Conservation (phyloP, 2,797 vertebrate species). For the Myiotriccus ornatus region DNA sequence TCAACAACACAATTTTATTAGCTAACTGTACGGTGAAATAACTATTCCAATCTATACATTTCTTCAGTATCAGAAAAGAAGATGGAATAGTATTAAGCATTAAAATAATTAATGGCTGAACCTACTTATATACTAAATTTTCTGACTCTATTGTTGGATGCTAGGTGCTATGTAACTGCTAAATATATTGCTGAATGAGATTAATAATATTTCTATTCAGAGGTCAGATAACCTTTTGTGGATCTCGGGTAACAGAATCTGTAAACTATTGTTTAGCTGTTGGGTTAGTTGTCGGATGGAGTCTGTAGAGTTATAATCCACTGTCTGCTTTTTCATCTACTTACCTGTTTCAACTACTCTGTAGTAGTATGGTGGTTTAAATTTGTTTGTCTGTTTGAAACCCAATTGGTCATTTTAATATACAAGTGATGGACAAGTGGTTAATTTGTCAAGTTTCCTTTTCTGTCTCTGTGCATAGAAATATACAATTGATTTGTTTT, state of each 20-base stretch:
- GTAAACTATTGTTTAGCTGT: constrained; percentile 53
- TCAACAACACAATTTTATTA: not conserved
- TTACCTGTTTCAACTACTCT: constrained; percentile 24
- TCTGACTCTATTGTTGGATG: not conserved
- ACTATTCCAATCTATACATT: not conserved
- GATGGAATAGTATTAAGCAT: not conserved
- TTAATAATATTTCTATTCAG: not conserved
- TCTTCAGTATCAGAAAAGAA: not conserved
- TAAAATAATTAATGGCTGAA: not conserved
- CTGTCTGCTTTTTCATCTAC: not conserved
- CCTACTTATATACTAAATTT: not conserved
- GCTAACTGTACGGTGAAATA: not conserved
- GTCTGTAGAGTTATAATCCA: constrained; percentile 8
- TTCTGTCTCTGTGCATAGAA: not conserved
- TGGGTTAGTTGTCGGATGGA: constrained; percentile 41
- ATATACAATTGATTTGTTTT: not conserved
- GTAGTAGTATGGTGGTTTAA: not conserved
- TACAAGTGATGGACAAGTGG: not conserved
- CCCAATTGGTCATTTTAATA: not conserved
- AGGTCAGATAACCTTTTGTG: constrained; percentile 39
- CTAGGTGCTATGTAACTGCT: not conserved
- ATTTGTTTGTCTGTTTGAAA: constrained; percentile 16
- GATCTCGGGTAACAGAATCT: constrained; percentile 21
- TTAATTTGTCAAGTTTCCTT: not conserved
- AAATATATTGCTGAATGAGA: constrained; percentile 3